Percentiles rank a stretch among this genome's conserved stretches.
Evolutionary conservation across 2,888 invertebrate genomes (phyloP).

Genomic region (Prenolepis imparis): DNA sequence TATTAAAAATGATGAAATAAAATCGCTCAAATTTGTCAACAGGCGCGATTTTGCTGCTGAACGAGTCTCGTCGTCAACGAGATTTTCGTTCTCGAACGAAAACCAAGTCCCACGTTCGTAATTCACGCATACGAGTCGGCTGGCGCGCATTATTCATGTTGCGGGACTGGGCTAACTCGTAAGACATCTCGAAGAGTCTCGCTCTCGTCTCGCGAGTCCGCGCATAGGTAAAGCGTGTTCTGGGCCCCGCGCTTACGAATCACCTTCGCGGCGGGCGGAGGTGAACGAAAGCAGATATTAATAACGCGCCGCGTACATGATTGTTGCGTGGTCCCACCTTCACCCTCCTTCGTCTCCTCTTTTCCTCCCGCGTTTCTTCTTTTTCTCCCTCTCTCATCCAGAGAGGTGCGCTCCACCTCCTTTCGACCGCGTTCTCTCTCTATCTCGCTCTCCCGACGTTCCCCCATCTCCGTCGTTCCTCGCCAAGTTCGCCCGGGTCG

Average conservation of each 20-base stretch:
- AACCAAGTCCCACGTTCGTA: slow-evolving; percentile 46
- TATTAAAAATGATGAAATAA: background rate
- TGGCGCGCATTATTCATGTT: slow-evolving; percentile 54
- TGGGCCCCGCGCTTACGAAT: slow-evolving; percentile 59
- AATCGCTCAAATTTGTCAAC: background rate
- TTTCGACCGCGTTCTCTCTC: slow-evolving; percentile 64
- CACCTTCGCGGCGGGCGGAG: slow-evolving; percentile 56
- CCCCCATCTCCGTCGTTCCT: slow-evolving; percentile 59
- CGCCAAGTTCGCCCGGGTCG: slow-evolving; percentile 60
- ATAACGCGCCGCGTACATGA: slow-evolving; percentile 79
- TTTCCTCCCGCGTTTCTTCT: slow-evolving; percentile 46
- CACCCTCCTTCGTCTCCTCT: slow-evolving; percentile 46
- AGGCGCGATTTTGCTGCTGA: background rate
- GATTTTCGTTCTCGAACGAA: background rate
- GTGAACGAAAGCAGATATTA: slow-evolving; percentile 81
- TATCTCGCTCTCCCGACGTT: slow-evolving; percentile 56
- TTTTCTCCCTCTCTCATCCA: slow-evolving; percentile 44
- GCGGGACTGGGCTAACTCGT: slow-evolving; percentile 51
- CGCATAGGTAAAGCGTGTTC: slow-evolving; percentile 42
- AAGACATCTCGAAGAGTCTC: slow-evolving; percentile 40
- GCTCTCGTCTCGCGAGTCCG: slow-evolving; percentile 17
- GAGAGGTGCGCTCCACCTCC: slow-evolving; percentile 34
- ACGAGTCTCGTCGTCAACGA: background rate
- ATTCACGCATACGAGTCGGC: slow-evolving; percentile 58
- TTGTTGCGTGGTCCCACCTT: slow-evolving; percentile 77